Base-by-base conservation (phyloP, 1,140 invertebrate species). In the Heliconius eleuchia region DNA sequence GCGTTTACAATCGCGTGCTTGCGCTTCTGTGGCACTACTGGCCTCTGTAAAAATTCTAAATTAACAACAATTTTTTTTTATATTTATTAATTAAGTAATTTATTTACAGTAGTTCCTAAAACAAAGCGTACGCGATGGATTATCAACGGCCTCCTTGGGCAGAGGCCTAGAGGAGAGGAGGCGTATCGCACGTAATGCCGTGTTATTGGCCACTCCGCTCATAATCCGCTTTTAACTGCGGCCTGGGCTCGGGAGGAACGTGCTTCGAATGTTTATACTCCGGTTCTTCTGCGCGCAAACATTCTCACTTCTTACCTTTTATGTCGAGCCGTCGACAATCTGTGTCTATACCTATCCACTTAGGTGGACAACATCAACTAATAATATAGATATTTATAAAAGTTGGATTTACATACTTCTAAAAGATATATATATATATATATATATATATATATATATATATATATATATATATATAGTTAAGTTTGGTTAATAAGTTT, bases 141-240 rank as follows among this genome's bases (percentile, higher is more conserved):
- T 91, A 90, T 91, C 85, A 87, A 84, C 79, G 85, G 77, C 79
- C 82, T 86, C 83, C 84, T 89, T 84, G 77, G 72, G 77, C 80
- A 80, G 42, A 46, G 13, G 13, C 13, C 13, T 46, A 46, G 42
- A 46, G 42, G 42, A 46, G 42, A 16, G 13, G 42, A 46, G 81
- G 84, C 82, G 85, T 85, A 86, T 83, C 82, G 83, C 85, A 84
- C 86, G 88, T 90, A 89, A 89, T 86, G 86, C 85, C 81, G 78
- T 85, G 88, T 91, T 91, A 91, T 92, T 92, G 90, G 90, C 88
- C 89, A 88, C 89, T 87, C 88, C 79, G 84, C 89, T 91, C 89
- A 91, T 92, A 93, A 93, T 93, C 91, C 90, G 86, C 88, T 89
- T 93, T 92, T 93, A 92, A 92, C 87, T 91, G 89, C 85, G 80